These are phyloP conservation scores for Pipistrellus kuhlii DNA, from an alignment of 2,797 vertebrate species.

Conservation along the genomic window DNA sequence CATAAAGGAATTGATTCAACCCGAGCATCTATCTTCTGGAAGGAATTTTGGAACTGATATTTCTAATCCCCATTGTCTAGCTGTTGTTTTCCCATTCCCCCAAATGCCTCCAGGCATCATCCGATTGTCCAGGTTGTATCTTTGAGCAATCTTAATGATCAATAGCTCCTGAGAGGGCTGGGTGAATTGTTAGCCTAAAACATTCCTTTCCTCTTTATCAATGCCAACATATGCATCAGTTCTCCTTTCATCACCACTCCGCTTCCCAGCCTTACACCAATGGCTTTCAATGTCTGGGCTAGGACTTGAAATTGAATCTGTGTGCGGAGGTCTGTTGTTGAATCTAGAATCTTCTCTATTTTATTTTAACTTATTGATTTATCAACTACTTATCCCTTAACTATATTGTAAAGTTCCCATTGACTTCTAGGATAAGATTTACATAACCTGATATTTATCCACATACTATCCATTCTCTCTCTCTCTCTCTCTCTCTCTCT, in stretches of 20 bases:
- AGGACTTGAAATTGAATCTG: conserved; percentile 45
- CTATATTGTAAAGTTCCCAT: neutral
- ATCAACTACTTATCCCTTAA: conserved; percentile 30
- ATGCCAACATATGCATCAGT: neutral
- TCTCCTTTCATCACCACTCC: neutral
- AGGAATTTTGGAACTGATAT: conserved; percentile 45
- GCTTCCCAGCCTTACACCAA: conserved; percentile 11
- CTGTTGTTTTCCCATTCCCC: conserved; percentile 20
- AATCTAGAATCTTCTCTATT: conserved; percentile 23
- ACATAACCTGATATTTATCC: neutral
- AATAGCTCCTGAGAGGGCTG: conserved; percentile 53
- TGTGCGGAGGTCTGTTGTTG: conserved; percentile 21
- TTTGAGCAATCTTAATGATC: conserved; percentile 49
- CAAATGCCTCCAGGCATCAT: conserved; percentile 3
- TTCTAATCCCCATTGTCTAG: conserved; percentile 62
- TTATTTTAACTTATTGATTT: conserved; percentile 50
- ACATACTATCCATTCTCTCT: no score
- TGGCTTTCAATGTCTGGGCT: conserved; percentile 44
- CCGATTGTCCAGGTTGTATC: conserved; percentile 15
- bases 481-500: neutral
- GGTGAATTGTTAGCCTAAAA: conserved; percentile 36
- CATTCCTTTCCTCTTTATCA: conserved; percentile 20
- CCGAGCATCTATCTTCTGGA: conserved; percentile 15
- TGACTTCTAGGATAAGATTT: conserved; percentile 3
- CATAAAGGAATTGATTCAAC: conserved; percentile 42